Evolutionary conservation across 2,797 vertebrate genomes (phyloP), one percentile per base, ranked within the genome.

Genomic region (Hoplostethus atlanticus): DNA sequence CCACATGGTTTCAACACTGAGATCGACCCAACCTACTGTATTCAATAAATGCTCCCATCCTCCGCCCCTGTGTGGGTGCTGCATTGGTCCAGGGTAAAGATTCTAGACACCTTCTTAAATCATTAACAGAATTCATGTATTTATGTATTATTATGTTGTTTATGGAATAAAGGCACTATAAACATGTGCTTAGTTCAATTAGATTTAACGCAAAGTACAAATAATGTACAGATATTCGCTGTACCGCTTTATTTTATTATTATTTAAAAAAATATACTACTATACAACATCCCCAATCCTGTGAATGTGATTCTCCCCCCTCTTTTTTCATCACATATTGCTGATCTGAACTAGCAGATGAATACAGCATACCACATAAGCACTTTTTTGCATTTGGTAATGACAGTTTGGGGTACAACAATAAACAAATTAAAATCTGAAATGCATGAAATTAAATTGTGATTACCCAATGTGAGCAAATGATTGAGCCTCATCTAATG

Each of bases 391-490:
- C 57, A 73, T 57, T 53, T 57, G 46, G 70, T 89, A 88, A 91
- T 91, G 84, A 88, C 84, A 88, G 80, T 90, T 85, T 80, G 66
- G 75, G 73, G 80, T 87, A 80, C 84, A 84, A 88, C 83, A 87
- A 87, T 89, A 88, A 90, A 89, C 81, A 87, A 90, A 93, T 91
- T 89, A 79, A 89, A 90, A 92, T 87, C 85, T 88, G 57, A 92
- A 93, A 87, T 81, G 84, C 81, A 88, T 93, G 88, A 90, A 92
- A 93, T 91, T 85, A 91, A 89, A 90, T 78, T 87, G 79, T 84
- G 86, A 91, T 91, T 93, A 87, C 70, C 60, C 64, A 85, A 83
- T 67, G 59, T 85, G 84, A 89, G 80, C 85, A 88, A 85, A 87
- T 86, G 84, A 91, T 90, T 91, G 90, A 93, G 92, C 87, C 70